A percentile compares a stretch with the other conserved stretches of the same genome.
phyloP scores from a whole-genome alignment of 2,888 invertebrate species.

The Alloscopus bannaensis region DNA sequence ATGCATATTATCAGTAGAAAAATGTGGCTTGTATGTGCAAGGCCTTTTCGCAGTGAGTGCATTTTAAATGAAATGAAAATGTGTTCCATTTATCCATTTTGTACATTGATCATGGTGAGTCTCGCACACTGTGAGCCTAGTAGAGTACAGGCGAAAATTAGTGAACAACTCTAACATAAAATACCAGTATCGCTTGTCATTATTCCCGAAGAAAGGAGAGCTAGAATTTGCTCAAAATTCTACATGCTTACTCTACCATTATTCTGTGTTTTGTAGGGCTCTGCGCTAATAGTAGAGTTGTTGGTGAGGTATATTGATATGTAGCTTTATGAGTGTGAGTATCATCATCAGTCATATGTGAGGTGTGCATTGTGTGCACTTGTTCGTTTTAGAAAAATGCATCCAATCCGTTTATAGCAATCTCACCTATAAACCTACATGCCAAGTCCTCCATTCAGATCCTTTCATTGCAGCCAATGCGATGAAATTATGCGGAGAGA shows the following conservation, averaged over 20 bases:
- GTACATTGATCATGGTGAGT: constrained; percentile 11
- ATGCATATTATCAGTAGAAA: neutral
- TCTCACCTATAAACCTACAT: constrained; percentile 73
- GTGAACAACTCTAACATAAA: constrained; percentile 8
- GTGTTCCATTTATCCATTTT: constrained; percentile 55
- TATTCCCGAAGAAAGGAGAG: constrained; percentile 33
- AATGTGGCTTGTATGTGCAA: neutral
- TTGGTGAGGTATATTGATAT: neutral
- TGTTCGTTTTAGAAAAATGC: no score
- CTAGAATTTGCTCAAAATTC: constrained; percentile 22
- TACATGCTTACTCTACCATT: neutral
- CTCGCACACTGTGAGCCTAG: constrained; percentile 8
- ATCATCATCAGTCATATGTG: constrained; percentile 8
- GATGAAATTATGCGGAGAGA: constrained; percentile 24
- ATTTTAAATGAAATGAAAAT: constrained; percentile 34
- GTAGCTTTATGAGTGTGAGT: constrained; percentile 6
- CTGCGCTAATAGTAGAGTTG: neutral
- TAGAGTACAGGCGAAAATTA: constrained; percentile 28
- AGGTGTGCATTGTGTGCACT: constrained; percentile 4
- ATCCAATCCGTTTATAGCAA: constrained; percentile 48
- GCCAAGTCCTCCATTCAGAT: constrained; percentile 67
- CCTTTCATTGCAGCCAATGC: constrained; percentile 30
- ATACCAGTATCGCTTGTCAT: constrained; percentile 18
- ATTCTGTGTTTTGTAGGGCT: neutral
- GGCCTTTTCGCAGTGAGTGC: neutral